Evolutionary conservation across 2,113 vertebrate species (phyloP), one percentile per base, ranked within the genome.

Genomic region (Aegithalos caudatus): DNA sequence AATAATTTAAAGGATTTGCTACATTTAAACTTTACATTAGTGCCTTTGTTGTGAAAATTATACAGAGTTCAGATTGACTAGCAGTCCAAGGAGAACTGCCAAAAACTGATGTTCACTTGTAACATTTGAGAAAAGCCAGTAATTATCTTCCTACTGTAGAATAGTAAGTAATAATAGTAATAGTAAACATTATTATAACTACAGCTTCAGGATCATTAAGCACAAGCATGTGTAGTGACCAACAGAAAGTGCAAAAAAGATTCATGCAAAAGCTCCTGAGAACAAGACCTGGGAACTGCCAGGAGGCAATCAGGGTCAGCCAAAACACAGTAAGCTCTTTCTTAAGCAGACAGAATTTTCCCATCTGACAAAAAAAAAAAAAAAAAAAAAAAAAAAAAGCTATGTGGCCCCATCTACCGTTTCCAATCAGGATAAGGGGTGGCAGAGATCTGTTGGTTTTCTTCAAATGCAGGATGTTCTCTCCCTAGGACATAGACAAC

Each of bases 161-260:
- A 74, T 47, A 47, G 45, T 20, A 47, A 47, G 45, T 47, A 47
- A 47, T 47, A 47, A 47, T 47, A 47, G 45, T 21, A 47, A 47
- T 10, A 94, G 73, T 77, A 42, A 78, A 91, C 65, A 73, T 42
- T 91, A 90, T 70, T 77, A 47, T 14, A 33, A 64, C 85, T 82
- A 65, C 44, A 86, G 54, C 79, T 91, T 91, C 47, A 90, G 64
- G 53, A 90, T 94, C 74, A 94, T 40, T 72, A 90, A 86, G 82
- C 53, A 90, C 67, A 92, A 94, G 58, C 40, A 72, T 23, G 40
- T 37, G 42, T 42, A 87, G 25, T 33, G 76, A 76, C 71, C 90
- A 90, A 92, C 3, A 15, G 64, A 66, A 91, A 91, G 79, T 29
- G 33, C 18, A 92, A 86, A 94, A 64, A 60, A 70, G 62, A 80